These are phyloP conservation scores for Amphibalanus amphitrite DNA, from an alignment of 1,140 invertebrate genomes.

Conservation along the genomic window DNA sequence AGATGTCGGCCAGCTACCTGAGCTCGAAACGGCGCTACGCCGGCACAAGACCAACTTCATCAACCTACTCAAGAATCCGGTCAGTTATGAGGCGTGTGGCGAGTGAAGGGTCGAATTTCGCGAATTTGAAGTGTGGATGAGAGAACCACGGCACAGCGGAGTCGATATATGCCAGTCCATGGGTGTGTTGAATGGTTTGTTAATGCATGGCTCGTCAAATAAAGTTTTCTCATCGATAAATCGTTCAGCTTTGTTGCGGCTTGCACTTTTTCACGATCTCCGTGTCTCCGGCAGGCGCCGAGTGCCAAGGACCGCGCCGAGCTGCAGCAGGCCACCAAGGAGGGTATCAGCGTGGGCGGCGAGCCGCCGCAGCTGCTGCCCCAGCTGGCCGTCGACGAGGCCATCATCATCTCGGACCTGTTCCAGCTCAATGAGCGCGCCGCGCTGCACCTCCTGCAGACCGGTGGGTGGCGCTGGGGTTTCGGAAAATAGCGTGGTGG, in stretches of 20 bases:
- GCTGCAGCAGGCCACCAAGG: constrained; percentile 53
- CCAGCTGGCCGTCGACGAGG: constrained; percentile 72
- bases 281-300: constrained; percentile 61
- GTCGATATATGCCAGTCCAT: not conserved
- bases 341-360: constrained; percentile 54
- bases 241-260: constrained; percentile 6
- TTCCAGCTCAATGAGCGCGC: constrained; percentile 80
- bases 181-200: not conserved
- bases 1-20: constrained; percentile 37
- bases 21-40: constrained; percentile 55
- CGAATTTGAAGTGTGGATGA: too few relatives aligned
- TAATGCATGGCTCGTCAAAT: not conserved
- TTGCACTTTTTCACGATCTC: too few relatives aligned
- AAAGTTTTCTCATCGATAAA: not conserved
- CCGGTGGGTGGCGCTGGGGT: too few relatives aligned
- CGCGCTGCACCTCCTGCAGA: constrained; percentile 68
- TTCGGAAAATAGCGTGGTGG: too few relatives aligned
- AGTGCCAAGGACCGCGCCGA: constrained; percentile 56
- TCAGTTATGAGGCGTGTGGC: too few relatives aligned
- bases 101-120: too few relatives aligned
- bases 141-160: too few relatives aligned
- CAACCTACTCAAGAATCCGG: constrained; percentile 63
- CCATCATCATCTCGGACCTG: constrained; percentile 81
- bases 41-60: constrained; percentile 74
- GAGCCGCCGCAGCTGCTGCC: constrained; percentile 55